Evolutionary conservation across 2,888 invertebrate genomes (phyloP).

Genomic region (Nomada lathburiana): DNA sequence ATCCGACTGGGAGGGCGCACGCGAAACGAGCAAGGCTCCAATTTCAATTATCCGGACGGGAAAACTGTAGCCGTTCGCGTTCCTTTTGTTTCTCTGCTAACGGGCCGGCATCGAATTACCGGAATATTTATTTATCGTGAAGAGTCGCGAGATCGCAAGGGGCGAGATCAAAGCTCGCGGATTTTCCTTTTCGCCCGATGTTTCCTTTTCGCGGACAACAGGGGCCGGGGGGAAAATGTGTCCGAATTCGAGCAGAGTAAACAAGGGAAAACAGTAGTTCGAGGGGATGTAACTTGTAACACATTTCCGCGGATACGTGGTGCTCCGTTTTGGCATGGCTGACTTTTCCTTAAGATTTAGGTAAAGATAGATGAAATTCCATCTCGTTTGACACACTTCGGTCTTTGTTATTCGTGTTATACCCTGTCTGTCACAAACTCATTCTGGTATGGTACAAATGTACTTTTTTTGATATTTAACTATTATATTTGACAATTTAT

Average conservation of each 20-base stretch:
- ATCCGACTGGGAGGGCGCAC: not conserved
- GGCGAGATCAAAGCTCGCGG: constrained; percentile 43
- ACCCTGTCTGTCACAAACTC: too few species aligned
- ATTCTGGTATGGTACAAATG: too few species aligned
- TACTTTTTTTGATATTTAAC: too few species aligned
- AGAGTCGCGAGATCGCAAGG: constrained; percentile 39
- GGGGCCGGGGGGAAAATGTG: constrained; percentile 23
- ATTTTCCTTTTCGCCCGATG: not conserved
- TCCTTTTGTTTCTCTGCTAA: constrained; percentile 68
- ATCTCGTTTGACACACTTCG: not conserved
- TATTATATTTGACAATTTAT: too few species aligned
- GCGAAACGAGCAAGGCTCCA: constrained; percentile 53
- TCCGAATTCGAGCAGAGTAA: constrained; percentile 40
- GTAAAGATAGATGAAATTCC: not conserved
- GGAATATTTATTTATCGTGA: constrained; percentile 67
- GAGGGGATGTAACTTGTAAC: constrained; percentile 10
- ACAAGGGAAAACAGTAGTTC: constrained; percentile 39
- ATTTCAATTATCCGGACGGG: constrained; percentile 67
- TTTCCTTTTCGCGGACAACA: not conserved
- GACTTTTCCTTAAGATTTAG: too few species aligned
- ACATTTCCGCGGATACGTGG: not conserved
- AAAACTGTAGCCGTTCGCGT: constrained; percentile 45
- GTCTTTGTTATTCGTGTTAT: too few species aligned
- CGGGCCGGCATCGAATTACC: constrained; percentile 67
- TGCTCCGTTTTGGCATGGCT: too few species aligned